Evolutionary conservation across 2,888 invertebrate species (phyloP).

Genomic region (Steromphala cineraria): DNA sequence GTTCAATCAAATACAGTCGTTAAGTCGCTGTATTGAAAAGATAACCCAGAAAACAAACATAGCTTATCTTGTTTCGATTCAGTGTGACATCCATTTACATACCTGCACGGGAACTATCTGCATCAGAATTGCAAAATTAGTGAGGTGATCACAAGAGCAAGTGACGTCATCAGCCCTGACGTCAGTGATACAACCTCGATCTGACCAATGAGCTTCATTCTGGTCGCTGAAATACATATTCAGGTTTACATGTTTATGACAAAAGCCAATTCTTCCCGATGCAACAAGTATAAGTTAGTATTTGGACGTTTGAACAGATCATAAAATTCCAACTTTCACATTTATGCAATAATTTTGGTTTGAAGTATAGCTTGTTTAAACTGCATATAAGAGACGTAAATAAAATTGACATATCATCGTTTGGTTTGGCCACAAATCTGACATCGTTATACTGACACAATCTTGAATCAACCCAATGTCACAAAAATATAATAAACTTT

Average conservation of each 20-base stretch:
- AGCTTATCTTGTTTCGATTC: no score
- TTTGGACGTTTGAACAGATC: neutral
- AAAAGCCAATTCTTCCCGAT: neutral
- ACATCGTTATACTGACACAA: no score
- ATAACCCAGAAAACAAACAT: no score
- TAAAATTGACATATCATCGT: no score
- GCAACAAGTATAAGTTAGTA: neutral
- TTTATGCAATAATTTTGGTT: no score
- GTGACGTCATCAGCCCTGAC: slow-evolving; percentile 8
- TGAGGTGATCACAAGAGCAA: slow-evolving; percentile 54
- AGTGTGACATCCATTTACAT: neutral
- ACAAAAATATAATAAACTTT: neutral
- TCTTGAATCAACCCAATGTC: no score
- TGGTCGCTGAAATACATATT: neutral
- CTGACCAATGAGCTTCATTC: slow-evolving; percentile 9
- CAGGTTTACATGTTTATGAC: neutral
- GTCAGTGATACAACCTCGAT: slow-evolving; percentile 9
- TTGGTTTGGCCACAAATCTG: no score
- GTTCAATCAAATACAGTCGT: no score
- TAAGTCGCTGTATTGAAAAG: no score
- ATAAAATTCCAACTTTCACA: no score
- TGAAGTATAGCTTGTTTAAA: no score
- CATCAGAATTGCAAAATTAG: slow-evolving; percentile 61
- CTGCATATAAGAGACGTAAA: no score
- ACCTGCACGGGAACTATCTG: slow-evolving; percentile 48